These are phyloP conservation scores for Aleiodes leptofemur DNA, from an alignment of 2,888 invertebrate species.

Conservation along the genomic window DNA sequence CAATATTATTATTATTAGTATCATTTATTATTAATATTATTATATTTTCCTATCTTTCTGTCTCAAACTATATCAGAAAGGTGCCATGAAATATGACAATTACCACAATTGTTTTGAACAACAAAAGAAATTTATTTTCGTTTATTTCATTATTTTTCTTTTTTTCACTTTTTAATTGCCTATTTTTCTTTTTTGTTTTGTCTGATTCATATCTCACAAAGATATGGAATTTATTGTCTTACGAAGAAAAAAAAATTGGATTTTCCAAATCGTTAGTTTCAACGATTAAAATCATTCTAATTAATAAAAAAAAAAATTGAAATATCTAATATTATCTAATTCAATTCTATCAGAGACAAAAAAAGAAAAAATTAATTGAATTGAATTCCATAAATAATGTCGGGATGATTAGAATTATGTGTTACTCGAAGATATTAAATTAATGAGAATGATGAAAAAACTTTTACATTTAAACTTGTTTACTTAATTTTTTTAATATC, in stretches of 20 bases:
- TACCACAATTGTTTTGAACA: conserved; percentile 30
- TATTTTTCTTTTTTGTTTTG: conserved; percentile 2
- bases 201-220: conserved; percentile 27
- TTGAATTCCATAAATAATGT: conserved; percentile 30
- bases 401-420: not conserved
- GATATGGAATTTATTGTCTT: conserved; percentile 50
- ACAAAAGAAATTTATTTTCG: conserved; percentile 26
- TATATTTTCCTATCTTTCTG: conserved; percentile 5
- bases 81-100: conserved; percentile 34
- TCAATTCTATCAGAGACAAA: conserved; percentile 11
- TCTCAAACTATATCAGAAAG: conserved; percentile 33
- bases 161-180: conserved; percentile 29
- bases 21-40: too few species aligned
- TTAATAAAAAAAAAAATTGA: conserved; percentile 36
- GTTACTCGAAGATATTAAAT: not conserved
- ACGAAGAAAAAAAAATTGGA: conserved; percentile 30
- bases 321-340: not conserved
- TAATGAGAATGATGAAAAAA: conserved; percentile 29
- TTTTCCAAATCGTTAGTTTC: conserved; percentile 7
- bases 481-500: conserved; percentile 52
- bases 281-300: not conserved
- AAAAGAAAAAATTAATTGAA: not conserved
- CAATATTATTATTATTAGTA: too few species aligned
- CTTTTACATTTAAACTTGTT: conserved; percentile 46
- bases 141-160: conserved; percentile 38